Evolutionary conservation across 2,888 invertebrate species (phyloP), one percentile per base, ranked within the genome.

Genomic region (Pterostichus niger): DNA sequence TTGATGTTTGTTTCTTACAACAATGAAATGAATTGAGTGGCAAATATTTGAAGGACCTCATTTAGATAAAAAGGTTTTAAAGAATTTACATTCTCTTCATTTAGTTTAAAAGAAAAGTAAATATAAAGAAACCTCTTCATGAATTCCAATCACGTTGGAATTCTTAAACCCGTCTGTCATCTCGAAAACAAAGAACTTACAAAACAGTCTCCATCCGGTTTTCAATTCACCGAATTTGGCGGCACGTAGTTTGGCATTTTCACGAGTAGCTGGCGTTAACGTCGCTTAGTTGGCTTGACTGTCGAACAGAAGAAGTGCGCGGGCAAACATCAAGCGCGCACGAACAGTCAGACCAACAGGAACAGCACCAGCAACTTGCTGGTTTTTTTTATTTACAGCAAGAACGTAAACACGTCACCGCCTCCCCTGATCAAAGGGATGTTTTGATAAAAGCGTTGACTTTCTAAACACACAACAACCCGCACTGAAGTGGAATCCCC

Each of bases 371-470:
- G 31, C 15, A 31, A 73, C 73, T 44, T 49, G 73, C 44, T 10
- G 73, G 73, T 17, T 73, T 73, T 73, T 73, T 73, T 73, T 73
- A 46, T 73, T 73, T 73, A 73, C 73, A 49, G 31, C 73, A 46
- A 24, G n/a, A 73, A 64, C 64, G 64, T 64, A 33, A 10, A 64
- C 64, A 31, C 73, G 49, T 46, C 73, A 49, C 73, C 46, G 31
- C 46, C 46, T 73, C 31, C 46, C 5, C 46, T 80, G 80, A 80
- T 80, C 80, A 80, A 80, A 80, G 80, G 54, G 54, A 64, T 52
- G 80, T 68, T 80, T 64, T 80, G 49, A 77, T 77, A 80, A 80
- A 80, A 80, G 80, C 54, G 15, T n/a, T 31, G 35, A 64, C 64
- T 59, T 59, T 59, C 59, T 64, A 64, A 35, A 64, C 33, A 64